These are phyloP conservation scores for Platichthys flesus DNA, from an alignment of 2,113 vertebrate genomes.

Conservation along the genomic window DNA sequence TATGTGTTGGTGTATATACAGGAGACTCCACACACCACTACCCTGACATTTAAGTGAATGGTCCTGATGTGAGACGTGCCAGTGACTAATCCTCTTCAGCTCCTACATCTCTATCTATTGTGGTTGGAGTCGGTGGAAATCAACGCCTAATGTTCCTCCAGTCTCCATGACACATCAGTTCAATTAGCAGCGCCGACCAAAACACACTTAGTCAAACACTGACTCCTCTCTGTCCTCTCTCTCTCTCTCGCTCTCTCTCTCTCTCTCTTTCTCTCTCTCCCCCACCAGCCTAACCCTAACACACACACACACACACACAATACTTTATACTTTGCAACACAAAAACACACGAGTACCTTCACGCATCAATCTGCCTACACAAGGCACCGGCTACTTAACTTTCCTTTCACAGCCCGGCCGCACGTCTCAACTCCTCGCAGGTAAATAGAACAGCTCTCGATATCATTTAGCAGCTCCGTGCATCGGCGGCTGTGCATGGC, in stretches of 20 bases:
- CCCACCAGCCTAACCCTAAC: conserved; percentile 12
- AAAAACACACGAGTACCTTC: conserved; percentile 34
- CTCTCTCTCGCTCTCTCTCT: background rate
- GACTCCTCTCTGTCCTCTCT: conserved; percentile 18
- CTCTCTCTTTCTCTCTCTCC: background rate
- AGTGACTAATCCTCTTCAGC: conserved; percentile 37
- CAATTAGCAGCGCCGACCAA: conserved; percentile 72
- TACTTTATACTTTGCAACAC: conserved; percentile 10
- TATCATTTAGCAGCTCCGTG: conserved; percentile 60
- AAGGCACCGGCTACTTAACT: conserved; percentile 49
- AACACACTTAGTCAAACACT: conserved; percentile 68
- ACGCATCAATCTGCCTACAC: conserved; percentile 46
- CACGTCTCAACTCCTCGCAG: conserved; percentile 51
- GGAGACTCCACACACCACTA: conserved; percentile 18
- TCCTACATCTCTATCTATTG: conserved; percentile 58
- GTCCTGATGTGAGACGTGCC: conserved; percentile 52
- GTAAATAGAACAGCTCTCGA: conserved; percentile 57
- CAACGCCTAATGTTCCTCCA: conserved; percentile 53
- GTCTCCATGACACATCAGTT: conserved; percentile 75
- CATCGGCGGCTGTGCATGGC: conserved; percentile 31
- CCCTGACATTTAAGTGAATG: conserved; percentile 24
- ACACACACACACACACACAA: conserved; percentile 12
- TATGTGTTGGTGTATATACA: conserved; percentile 1
- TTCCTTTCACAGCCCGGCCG: conserved; percentile 55
- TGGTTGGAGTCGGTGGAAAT: conserved; percentile 50